Base-by-base conservation (phyloP, 2,888 invertebrate species). In the Cryptocephalus primarius region DNA sequence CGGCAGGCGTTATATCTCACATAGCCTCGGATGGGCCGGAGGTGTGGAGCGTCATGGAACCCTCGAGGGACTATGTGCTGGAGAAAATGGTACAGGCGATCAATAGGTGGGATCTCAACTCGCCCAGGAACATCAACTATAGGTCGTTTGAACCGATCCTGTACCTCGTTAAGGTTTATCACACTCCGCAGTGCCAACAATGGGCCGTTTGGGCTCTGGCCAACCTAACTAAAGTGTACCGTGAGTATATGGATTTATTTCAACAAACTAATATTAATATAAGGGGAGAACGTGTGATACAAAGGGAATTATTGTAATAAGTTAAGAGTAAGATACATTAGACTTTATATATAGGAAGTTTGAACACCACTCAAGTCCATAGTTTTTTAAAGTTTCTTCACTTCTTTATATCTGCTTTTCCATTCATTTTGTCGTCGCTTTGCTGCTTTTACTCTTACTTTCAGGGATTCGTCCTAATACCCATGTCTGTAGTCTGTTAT, bases 151-250 rank as follows among this genome's bases (percentile, higher is more conserved):
- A 91, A 65, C 97, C 97, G 1, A 93, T 97, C 51, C 74, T 97
- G 22, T 79, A 87, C 52, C 74, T 97, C 51, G 78, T 94, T 40
- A 77, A 80, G 51, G 82, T 86, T 45, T 82, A 85, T 58, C 88
- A 92, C 64, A 92, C 93, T 1, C 88, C 90, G 1, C 84, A 89
- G 66, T 93, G 92, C 68, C 93, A 93, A 67, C 86, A 91, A 67
- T 96, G 96, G 96, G 94, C 95, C 2, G 86, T 88, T 8, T 97
- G 96, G 96, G 96, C 96, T 0, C 75, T 97, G 49, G 94, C 95
- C 42, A 97, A 97, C 73, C 79, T 97, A 50, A 97, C 96, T 42
- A 85, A 80, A 49, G 89, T 93, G 32, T 91, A 92, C 68, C 88
- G 91, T 88, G 71, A 83, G 88, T 84, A 41, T 33, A 40, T 38